Conservation (phyloP, 37 sponge, comb jelly and placozoan species). For the Geodia barretti region DNA sequence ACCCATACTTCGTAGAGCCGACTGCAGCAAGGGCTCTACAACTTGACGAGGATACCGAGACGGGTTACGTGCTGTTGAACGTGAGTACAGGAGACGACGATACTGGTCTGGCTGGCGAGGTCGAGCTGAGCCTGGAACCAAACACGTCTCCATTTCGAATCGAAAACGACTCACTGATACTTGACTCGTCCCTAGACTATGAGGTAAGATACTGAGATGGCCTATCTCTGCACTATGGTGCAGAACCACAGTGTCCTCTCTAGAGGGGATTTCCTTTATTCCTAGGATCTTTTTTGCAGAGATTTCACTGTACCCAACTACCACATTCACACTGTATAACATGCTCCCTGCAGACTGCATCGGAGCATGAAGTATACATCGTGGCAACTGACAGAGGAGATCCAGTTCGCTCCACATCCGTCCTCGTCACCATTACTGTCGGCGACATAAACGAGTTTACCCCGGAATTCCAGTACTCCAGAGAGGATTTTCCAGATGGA, state of each 20-base stretch:
- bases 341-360: conserved; percentile 5
- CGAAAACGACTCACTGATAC: conserved; percentile 10
- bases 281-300: not conserved
- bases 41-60: conserved; percentile 30
- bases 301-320: not conserved
- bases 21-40: not conserved
- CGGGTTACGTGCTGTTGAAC: conserved; percentile 17
- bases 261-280: not conserved
- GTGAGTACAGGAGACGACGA: conserved; percentile 34
- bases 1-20: conserved; percentile 27
- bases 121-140: not conserved
- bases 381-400: conserved; percentile 42
- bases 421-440: conserved; percentile 14
- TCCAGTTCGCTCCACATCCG: conserved; percentile 8
- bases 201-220: conserved; percentile 19
- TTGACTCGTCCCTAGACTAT: conserved; percentile 26
- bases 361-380: conserved; percentile 6
- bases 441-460: conserved; percentile 52
- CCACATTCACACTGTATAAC: not conserved
- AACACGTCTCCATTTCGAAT: conserved; percentile 27
- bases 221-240: conserved; percentile 3
- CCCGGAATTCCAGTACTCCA: conserved; percentile 23
- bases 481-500: too few species aligned
- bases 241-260: not conserved
- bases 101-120: conserved; percentile 18